Evolutionary conservation across 2,888 invertebrate genomes (phyloP), one percentile per base, ranked within the genome.

Genomic region (Glaucopsyche alexis): DNA sequence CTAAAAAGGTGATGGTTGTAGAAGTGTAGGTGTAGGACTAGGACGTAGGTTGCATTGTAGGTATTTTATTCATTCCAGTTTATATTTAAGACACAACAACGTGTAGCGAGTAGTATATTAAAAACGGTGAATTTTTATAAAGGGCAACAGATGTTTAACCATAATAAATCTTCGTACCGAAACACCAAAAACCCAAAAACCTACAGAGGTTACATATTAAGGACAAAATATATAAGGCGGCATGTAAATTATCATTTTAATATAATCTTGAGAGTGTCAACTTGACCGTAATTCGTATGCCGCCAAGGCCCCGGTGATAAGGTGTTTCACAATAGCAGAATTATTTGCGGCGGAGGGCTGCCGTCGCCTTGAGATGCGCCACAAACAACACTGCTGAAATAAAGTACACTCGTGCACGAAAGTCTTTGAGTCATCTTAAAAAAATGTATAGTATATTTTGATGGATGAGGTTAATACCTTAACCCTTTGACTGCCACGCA

Each of bases 261-360:
- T 86, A 85, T 86, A 87, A 90, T 91, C 88, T 84, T 88, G 85
- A 86, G 90, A 90, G 88, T 87, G 87, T 92, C 91, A 91, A 91
- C 91, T 91, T 93, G 92, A 91, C 93, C 93, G 92, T 92, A 93
- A 92, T 92, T 92, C 89, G 86, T 87, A 82, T 88, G 90, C 86
- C 86, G 80, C 87, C 91, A 92, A 93, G 92, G 92, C 85, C 82
- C 82, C 81, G 81, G 82, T 89, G 91, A 92, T 91, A 90, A 90
- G 87, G 78, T 85, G 87, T 93, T 93, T 89, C 93, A 92, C 93
- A 93, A 93, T 88, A 91, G 91, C 89, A 89, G 92, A 92, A 92
- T 92, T 93, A 93, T 93, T 93, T 91, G 93, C 92, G 92, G 90
- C 89, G 84, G 83, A 84, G 88, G 83, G 77, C 78, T 72, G 50